A percentile compares a stretch with the other conserved stretches of the same genome.
phyloP scores from a whole-genome alignment of 1,140 invertebrate species.

The Coptotermes formosanus region DNA sequence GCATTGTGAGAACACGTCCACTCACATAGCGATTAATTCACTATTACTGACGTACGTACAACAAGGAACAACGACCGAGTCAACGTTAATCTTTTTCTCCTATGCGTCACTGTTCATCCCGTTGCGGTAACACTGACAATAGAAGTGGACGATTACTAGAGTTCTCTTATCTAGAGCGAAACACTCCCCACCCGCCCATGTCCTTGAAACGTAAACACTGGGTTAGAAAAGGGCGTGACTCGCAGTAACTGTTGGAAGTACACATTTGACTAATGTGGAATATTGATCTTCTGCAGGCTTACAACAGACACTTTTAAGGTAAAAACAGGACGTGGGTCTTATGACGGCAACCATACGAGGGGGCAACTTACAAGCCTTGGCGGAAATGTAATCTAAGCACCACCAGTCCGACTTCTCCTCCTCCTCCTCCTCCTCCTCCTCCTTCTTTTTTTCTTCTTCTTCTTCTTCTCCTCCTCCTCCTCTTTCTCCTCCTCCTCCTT shows the following conservation, averaged over 20 bases:
- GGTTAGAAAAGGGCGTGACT: background rate
- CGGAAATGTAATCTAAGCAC: too few relatives aligned
- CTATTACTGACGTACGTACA: background rate
- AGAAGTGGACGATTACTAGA: background rate
- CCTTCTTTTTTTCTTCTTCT: too few relatives aligned
- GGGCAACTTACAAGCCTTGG: background rate
- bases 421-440: too few relatives aligned
- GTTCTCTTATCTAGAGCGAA: background rate
- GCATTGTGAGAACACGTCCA: background rate
- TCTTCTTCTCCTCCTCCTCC: too few relatives aligned
- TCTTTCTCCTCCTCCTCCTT: too few relatives aligned
- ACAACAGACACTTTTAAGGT: background rate
- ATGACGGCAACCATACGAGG: background rate
- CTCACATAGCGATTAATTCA: background rate
- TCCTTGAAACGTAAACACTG: background rate
- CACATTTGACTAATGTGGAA: conserved; percentile 2
- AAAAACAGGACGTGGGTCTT: background rate
- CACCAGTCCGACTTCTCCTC: too few relatives aligned
- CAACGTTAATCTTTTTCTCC: too few relatives aligned
- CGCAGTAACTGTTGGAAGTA: background rate
- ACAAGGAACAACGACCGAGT: too few relatives aligned
- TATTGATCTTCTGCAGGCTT: background rate
- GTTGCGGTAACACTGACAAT: background rate
- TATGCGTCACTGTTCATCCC: too few relatives aligned
- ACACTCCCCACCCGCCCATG: background rate